These are phyloP conservation scores for Brachionus rotundiformis DNA, from an alignment of 1,140 invertebrate genomes.

Conservation along the genomic window DNA sequence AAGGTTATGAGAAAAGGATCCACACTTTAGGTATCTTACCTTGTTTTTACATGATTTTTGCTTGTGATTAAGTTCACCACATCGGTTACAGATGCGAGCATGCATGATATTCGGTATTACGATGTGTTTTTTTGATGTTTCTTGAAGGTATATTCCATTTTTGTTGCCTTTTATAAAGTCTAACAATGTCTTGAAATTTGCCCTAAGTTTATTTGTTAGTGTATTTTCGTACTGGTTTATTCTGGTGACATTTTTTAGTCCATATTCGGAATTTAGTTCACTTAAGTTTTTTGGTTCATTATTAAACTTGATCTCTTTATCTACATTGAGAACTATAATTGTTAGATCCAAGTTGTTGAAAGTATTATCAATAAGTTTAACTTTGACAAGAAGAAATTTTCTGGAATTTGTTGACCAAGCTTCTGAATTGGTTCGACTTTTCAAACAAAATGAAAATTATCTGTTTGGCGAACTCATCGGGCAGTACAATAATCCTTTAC, in stretches of 20 bases:
- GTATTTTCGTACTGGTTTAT: background rate
- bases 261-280: constrained; percentile 1
- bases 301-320: background rate
- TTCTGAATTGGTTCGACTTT: background rate
- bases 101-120: constrained; percentile 7
- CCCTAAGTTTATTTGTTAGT: background rate
- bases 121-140: constrained; percentile 2
- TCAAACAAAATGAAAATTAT: constrained; percentile 10
- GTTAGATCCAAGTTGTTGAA: background rate
- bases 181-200: background rate
- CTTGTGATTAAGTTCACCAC: constrained; percentile 17
- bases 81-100: background rate
- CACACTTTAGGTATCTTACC: background rate
- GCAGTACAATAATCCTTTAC: background rate
- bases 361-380: background rate
- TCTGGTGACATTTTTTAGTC: background rate
- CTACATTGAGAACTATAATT: background rate
- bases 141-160: constrained; percentile 5
- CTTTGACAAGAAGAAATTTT: background rate
- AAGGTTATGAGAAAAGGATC: background rate
- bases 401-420: background rate
- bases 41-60: background rate
- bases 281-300: background rate
- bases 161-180: background rate
- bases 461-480: background rate